Evolutionary conservation across 2,888 invertebrate species (phyloP), one percentile per base, ranked within the genome.

Genomic region (Cheilosia scutellata): DNA sequence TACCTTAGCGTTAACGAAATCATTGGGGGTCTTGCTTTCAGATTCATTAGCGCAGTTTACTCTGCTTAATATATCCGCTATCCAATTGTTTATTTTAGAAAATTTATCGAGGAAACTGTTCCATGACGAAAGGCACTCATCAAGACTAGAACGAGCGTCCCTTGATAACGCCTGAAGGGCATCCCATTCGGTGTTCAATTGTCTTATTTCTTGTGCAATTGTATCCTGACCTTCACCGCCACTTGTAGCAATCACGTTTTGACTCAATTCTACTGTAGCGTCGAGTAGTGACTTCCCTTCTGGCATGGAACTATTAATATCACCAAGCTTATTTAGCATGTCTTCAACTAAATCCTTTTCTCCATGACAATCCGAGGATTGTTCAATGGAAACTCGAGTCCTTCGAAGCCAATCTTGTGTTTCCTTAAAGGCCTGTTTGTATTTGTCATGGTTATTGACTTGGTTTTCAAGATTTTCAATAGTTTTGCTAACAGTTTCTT

Each of bases 371-470:
- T 98, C 97, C 3, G 96, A 95, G 88, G 96, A 96, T 88, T 96
- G 96, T 90, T 97, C 97, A 33, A 97, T 95, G 88, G 96, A 96
- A n/a, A 96, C 94, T 89, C 96, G 95, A 16, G 95, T 95, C 89
- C 95, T 95, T 33, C 96, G 94, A 29, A 98, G 94, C 97, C 97
- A 98, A 88, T 98, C 98, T 75, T 96, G 95, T 76, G 97, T 96
- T 89, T 95, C 96, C 89, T 96, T 96, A 88, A 96, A 95, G 0
- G 96, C 95, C 88, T 96, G 96, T 90, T 96, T 96, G 92, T 97
- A 98, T 89, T 96, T 95, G 89, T 97, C 97, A 90, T 98, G 98
- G 62, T 96, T 95, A 87, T 95, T 95, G 0, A 98, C 97, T 92
- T 97, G 96, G 76, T 95, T 94, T 90, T 98, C 97, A 53, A 97